These are phyloP conservation scores for Fragum sueziense DNA, from an alignment of 2,888 invertebrate species.

Conservation along the genomic window DNA sequence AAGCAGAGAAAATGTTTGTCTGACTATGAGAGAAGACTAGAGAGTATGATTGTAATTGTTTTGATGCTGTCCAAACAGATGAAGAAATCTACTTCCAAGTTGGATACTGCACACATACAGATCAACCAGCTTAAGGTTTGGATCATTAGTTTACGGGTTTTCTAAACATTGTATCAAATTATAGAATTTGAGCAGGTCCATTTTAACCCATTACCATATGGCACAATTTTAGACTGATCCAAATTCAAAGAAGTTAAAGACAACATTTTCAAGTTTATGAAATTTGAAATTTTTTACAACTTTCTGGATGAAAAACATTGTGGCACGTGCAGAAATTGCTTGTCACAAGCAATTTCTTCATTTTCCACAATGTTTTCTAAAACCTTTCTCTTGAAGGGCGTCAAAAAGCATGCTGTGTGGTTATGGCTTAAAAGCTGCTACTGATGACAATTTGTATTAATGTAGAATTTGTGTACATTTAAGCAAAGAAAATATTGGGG, in stretches of 20 bases:
- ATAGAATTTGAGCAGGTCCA: too few species aligned
- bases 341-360: too few species aligned
- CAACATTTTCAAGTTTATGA: not conserved
- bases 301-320: too few species aligned
- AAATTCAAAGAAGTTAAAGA: not conserved
- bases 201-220: too few species aligned
- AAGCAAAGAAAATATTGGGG: not conserved
- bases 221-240: not conserved
- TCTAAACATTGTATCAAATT: too few species aligned
- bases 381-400: too few species aligned
- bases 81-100: not conserved
- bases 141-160: not conserved
- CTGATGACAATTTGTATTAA: too few species aligned
- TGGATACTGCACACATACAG: not conserved
- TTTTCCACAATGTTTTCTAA: too few species aligned
- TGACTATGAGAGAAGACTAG: constrained; percentile 2
- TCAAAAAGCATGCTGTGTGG: too few species aligned
- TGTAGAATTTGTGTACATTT: too few species aligned
- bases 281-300: too few species aligned
- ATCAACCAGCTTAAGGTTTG: not conserved
- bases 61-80: not conserved
- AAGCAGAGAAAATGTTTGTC: constrained; percentile 3
- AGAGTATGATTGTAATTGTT: not conserved
- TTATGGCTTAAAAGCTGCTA: too few species aligned
- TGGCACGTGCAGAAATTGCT: constrained; percentile 2